A percentile compares a stretch with the other conserved stretches of the same genome.
phyloP scores from a whole-genome alignment of 2,888 invertebrate species.

The Drosophila fungiperda region DNA sequence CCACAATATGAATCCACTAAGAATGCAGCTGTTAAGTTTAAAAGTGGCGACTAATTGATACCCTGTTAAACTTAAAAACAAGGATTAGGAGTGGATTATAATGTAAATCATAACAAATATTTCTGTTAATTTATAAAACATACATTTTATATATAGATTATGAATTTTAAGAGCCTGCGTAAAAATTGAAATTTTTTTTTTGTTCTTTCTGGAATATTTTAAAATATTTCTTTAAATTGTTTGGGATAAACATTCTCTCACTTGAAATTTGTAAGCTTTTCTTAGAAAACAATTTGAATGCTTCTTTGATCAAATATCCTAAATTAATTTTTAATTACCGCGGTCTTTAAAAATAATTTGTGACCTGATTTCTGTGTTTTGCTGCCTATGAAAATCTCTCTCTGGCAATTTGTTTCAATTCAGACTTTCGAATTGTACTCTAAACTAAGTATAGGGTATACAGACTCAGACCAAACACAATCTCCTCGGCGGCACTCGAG shows the following conservation, averaged over 20 bases:
- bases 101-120: neutral
- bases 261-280: neutral
- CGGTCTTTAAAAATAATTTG: neutral
- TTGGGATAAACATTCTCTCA: neutral
- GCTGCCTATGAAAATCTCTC: neutral
- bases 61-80: constrained; percentile 10
- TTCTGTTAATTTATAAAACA: neutral
- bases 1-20: constrained; percentile 24
- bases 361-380: neutral
- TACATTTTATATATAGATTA: neutral
- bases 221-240: neutral
- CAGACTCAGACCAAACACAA: constrained; percentile 29
- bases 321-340: neutral
- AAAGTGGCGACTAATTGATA: neutral
- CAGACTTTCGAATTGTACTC: neutral
- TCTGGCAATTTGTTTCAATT: neutral
- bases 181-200: neutral
- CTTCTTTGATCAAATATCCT: neutral
- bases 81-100: neutral
- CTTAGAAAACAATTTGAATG: neutral
- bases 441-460: constrained; percentile 47
- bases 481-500: constrained; percentile 61
- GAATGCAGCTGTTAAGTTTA: constrained; percentile 18
- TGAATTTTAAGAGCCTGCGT: neutral
- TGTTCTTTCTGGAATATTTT: neutral